A percentile compares a stretch with the other conserved stretches of the same genome.
phyloP scores from a whole-genome alignment of 1,140 invertebrate genomes.

The Rhopalosiphum padi region DNA sequence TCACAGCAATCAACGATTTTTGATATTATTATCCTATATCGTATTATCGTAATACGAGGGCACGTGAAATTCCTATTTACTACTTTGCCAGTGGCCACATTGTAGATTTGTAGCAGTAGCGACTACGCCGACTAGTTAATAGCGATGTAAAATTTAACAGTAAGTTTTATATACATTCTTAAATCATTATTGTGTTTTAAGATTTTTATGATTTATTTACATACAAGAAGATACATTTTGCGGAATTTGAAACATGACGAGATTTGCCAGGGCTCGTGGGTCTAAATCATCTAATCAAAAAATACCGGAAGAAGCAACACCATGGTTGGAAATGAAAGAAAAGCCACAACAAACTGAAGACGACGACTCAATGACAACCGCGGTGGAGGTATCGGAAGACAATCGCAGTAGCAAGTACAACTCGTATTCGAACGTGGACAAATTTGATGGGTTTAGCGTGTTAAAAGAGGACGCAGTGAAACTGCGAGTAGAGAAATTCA shows the following conservation, averaged over 20 bases:
- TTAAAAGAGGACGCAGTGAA: slow-evolving; percentile 75
- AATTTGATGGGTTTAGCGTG: slow-evolving; percentile 75
- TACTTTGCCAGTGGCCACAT: no score
- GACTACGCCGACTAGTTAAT: no score
- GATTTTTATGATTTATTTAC: no score
- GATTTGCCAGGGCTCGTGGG: slow-evolving; percentile 76
- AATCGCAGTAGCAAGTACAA: slow-evolving; percentile 47
- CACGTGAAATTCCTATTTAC: no score
- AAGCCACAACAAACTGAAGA: slow-evolving; percentile 61
- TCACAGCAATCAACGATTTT: no score
- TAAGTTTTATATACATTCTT: no score
- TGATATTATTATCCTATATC: no score
- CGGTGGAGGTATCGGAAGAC: slow-evolving; percentile 67
- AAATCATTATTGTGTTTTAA: no score
- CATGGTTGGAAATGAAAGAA: slow-evolving; percentile 75
- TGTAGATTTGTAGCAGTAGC: no score
- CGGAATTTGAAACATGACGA: slow-evolving; percentile 68
- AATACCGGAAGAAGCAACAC: slow-evolving; percentile 72
- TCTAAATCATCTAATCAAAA: slow-evolving; percentile 77
- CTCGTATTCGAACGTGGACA: slow-evolving; percentile 64
- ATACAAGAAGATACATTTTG: background rate
- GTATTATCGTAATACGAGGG: no score
- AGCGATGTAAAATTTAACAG: no score
- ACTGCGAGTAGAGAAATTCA: slow-evolving; percentile 69
- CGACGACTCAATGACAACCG: slow-evolving; percentile 63